Evolutionary conservation across 2,888 invertebrate genomes (phyloP).

Genomic region (Mesoligia furuncula): DNA sequence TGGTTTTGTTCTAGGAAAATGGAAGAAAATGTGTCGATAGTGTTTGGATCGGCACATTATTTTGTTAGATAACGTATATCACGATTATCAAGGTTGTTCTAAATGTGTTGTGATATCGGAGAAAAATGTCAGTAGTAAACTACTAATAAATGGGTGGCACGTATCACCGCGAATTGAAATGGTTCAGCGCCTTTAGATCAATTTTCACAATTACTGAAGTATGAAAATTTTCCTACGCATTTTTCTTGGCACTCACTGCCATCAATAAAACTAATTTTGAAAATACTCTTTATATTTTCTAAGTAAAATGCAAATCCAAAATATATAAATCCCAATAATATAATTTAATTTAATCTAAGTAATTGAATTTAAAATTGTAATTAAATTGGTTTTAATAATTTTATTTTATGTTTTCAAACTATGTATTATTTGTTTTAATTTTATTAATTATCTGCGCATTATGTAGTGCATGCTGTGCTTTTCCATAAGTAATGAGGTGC

Average conservation of each 20-base stretch:
- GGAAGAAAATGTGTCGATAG: background rate
- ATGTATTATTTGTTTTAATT: background rate
- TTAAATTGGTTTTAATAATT: background rate
- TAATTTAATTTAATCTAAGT: background rate
- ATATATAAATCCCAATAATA: no score
- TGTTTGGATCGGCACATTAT: background rate
- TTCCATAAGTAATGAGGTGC: no score
- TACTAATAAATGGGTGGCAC: conserved; percentile 1
- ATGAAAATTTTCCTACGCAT: background rate
- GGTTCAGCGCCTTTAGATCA: conserved; percentile 7
- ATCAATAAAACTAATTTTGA: background rate
- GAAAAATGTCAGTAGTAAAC: conserved; percentile 3
- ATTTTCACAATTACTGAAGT: background rate
- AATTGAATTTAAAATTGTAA: no score
- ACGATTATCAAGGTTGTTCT: conserved; percentile 5
- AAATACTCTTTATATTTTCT: background rate
- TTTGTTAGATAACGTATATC: conserved; percentile 7
- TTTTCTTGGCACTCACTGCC: background rate
- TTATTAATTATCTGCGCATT: no score
- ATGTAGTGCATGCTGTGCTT: no score
- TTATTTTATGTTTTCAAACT: background rate
- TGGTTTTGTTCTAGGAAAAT: conserved; percentile 11
- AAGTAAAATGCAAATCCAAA: background rate
- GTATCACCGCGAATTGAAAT: conserved; percentile 19
- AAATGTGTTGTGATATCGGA: conserved; percentile 4